phyloP scores from a whole-genome alignment of 1,140 invertebrate genomes.

The Drosophila parvula region DNA sequence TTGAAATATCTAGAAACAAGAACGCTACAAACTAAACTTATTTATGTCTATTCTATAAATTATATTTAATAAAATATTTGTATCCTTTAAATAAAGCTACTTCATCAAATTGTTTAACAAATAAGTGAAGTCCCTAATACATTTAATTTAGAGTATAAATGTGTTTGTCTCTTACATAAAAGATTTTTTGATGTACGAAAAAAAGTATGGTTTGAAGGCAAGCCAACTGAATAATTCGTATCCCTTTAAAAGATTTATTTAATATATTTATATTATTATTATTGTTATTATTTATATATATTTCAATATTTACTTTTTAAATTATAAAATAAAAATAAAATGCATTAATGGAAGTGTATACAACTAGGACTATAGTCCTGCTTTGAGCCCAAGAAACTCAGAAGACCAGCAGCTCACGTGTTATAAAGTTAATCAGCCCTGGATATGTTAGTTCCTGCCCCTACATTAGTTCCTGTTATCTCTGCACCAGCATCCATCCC shows the following conservation, averaged over 20 bases:
- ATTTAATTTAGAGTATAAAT: too few species aligned
- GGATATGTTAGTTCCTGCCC: slow-evolving; percentile 34
- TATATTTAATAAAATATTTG: too few species aligned
- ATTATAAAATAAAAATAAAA: neutral
- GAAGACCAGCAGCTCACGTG: slow-evolving; percentile 17
- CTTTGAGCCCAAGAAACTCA: neutral
- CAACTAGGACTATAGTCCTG: too few species aligned
- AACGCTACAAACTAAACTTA: too few species aligned
- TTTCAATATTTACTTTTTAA: neutral
- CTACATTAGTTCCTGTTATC: slow-evolving; percentile 37
- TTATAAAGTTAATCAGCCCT: slow-evolving; percentile 64
- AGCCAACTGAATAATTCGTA: neutral
- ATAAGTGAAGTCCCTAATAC: too few species aligned
- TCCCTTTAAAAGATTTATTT: neutral
- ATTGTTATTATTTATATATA: neutral
- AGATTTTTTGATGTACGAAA: too few species aligned
- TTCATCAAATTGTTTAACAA: too few species aligned
- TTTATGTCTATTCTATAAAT: too few species aligned
- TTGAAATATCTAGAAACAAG: too few species aligned
- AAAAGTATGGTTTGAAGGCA: neutral
- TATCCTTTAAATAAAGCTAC: too few species aligned
- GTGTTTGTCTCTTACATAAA: too few species aligned
- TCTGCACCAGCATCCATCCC: slow-evolving; percentile 27
- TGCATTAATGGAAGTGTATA: neutral
- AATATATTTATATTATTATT: too few species aligned